Evolutionary conservation across 2,797 vertebrate species (phyloP).

Genomic region (Intellagama lesueurii): DNA sequence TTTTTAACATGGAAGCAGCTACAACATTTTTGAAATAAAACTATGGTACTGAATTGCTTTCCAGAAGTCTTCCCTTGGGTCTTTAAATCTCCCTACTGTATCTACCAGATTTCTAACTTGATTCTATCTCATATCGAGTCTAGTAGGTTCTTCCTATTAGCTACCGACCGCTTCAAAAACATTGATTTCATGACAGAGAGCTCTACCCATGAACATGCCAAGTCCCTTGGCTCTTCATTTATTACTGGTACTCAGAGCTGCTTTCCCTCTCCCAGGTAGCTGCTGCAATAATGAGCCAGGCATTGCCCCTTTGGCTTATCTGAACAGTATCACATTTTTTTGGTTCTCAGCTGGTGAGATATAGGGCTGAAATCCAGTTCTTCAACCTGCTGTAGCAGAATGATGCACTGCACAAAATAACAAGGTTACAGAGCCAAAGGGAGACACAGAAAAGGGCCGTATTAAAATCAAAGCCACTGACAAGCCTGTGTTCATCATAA

Average conservation of each 20-base stretch:
- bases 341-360: conserved; percentile 58
- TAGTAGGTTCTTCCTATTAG: conserved; percentile 55
- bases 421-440: conserved; percentile 42
- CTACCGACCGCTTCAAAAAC: conserved; percentile 68
- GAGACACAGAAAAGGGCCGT: background rate
- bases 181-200: conserved; percentile 65
- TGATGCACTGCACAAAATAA: conserved; percentile 44
- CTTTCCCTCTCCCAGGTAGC: conserved; percentile 52
- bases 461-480: conserved; percentile 62
- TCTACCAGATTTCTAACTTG: conserved; percentile 60
- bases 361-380: conserved; percentile 56
- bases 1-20: background rate
- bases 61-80: conserved; percentile 48
- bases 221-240: conserved; percentile 59
- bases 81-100: conserved; percentile 45
- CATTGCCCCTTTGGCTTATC: conserved; percentile 56
- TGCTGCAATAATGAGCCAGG: conserved; percentile 69
- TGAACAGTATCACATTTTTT: conserved; percentile 57
- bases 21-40: background rate
- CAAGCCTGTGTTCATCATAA: conserved; percentile 35
- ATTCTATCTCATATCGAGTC: conserved; percentile 60
- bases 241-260: conserved; percentile 40
- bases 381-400: conserved; percentile 47
- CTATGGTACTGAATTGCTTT: conserved; percentile 6
- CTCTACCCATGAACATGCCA: conserved; percentile 45